phyloP scores from a whole-genome alignment of 2,113 vertebrate species.

The Apus apus region DNA sequence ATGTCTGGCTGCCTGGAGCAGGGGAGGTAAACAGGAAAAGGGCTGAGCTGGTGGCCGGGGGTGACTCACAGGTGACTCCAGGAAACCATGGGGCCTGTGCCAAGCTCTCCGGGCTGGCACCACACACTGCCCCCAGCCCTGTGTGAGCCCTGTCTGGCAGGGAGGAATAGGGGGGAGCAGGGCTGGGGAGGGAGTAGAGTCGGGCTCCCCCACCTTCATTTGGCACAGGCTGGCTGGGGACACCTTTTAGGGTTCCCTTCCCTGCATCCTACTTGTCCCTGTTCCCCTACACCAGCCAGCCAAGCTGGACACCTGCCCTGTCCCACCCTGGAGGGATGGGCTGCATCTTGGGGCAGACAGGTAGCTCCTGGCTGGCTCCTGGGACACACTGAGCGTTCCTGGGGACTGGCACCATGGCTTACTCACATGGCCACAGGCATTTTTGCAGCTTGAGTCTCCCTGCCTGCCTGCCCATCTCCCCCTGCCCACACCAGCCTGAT shows the following conservation, averaged over 20 bases:
- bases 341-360: neutral
- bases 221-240: neutral
- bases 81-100: conserved; percentile 23
- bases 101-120: neutral
- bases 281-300: too few species aligned
- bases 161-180: neutral
- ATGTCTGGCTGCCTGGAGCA: conserved; percentile 11
- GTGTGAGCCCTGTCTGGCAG: neutral
- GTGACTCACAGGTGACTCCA: conserved; percentile 70
- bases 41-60: conserved; percentile 57
- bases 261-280: neutral
- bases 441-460: neutral
- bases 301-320: neutral
- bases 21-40: conserved; percentile 69
- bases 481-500: fast-evolving
- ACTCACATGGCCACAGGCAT: neutral
- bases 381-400: fast-evolving
- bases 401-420: neutral
- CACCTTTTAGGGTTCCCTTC: neutral
- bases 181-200: too few species aligned
- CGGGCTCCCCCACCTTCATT: neutral
- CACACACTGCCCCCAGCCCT: neutral
- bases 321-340: neutral
- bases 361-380: neutral
- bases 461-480: neutral